These are phyloP conservation scores for Onychostoma macrolepis DNA, from an alignment of 2,113 vertebrate species.

Conservation along the genomic window DNA sequence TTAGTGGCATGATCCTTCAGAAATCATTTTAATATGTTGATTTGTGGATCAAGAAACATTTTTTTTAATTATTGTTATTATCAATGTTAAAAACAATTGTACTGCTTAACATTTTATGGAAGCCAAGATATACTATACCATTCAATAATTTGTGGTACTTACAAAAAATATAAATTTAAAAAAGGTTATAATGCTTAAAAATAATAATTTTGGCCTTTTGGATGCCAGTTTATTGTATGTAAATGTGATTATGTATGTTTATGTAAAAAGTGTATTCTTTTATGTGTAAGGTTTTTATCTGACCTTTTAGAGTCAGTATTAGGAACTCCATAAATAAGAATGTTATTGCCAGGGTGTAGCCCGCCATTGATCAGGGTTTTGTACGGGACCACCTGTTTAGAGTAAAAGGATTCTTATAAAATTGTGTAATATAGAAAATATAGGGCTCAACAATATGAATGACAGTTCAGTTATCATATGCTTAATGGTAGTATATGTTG, in stretches of 20 bases:
- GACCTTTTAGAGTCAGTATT: not conserved
- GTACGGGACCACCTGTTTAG: conserved; percentile 65
- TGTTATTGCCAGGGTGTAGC: conserved; percentile 26
- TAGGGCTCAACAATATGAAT: not conserved
- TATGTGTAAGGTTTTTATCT: not conserved
- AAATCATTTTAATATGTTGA: no score
- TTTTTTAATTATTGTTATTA: no score
- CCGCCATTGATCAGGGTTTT: conserved; percentile 61
- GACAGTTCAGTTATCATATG: not conserved
- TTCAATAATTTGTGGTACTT: no score
- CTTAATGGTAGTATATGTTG: not conserved
- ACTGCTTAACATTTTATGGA: no score
- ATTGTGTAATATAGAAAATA: not conserved
- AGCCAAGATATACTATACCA: no score
- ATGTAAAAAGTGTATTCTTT: not conserved
- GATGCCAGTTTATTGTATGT: no score
- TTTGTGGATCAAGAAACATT: no score
- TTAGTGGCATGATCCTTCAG: no score
- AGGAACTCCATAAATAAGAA: not conserved
- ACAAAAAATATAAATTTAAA: no score
- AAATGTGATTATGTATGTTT: not conserved
- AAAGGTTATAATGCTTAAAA: no score
- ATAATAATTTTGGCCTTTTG: no score
- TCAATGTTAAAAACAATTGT: no score
- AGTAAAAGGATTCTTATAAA: not conserved